phyloP scores from a whole-genome alignment of 2,797 vertebrate species.

The Macroramphosus scolopax region DNA sequence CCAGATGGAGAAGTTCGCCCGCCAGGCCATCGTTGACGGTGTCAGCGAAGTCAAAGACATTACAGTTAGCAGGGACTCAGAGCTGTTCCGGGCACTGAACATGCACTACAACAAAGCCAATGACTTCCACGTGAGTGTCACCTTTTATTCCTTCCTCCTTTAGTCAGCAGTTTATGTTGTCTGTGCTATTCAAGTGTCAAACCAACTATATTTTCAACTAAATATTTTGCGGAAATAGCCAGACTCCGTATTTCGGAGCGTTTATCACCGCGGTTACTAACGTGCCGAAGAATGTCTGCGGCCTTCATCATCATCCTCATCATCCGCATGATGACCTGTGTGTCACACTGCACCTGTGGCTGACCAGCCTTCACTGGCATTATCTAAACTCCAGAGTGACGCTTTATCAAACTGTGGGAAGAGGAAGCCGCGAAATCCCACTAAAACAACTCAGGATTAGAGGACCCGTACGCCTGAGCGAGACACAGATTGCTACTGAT shows the following conservation, averaged over 20 bases:
- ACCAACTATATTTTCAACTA: no score
- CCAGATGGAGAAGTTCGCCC: constrained; percentile 97
- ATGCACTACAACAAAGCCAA: constrained; percentile 96
- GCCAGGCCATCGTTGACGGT: constrained; percentile 89
- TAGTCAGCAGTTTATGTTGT: constrained; percentile 11
- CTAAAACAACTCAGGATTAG: constrained; percentile 88
- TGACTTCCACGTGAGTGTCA: constrained; percentile 87
- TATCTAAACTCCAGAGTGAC: constrained; percentile 77
- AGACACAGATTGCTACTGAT: constrained; percentile 83
- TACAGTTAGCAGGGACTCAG: constrained; percentile 84
- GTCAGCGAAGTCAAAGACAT: constrained; percentile 80
- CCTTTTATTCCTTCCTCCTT: constrained; percentile 28
- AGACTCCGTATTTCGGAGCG: background rate
- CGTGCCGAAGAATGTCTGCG: constrained; percentile 21
- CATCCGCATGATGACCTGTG: constrained; percentile 66
- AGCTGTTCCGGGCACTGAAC: constrained; percentile 92
- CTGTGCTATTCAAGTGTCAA: constrained; percentile 6
- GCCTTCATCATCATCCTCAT: constrained; percentile 37
- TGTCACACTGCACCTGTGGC: constrained; percentile 77
- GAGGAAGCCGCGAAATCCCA: constrained; percentile 84
- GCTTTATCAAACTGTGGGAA: constrained; percentile 86
- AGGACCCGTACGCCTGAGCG: constrained; percentile 77
- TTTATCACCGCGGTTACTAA: constrained; percentile 10
- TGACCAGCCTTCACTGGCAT: constrained; percentile 66
- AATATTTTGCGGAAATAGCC: background rate